Conservation (phyloP, 1,140 invertebrate genomes). For the Pseudomyrmex flavicornis region DNA sequence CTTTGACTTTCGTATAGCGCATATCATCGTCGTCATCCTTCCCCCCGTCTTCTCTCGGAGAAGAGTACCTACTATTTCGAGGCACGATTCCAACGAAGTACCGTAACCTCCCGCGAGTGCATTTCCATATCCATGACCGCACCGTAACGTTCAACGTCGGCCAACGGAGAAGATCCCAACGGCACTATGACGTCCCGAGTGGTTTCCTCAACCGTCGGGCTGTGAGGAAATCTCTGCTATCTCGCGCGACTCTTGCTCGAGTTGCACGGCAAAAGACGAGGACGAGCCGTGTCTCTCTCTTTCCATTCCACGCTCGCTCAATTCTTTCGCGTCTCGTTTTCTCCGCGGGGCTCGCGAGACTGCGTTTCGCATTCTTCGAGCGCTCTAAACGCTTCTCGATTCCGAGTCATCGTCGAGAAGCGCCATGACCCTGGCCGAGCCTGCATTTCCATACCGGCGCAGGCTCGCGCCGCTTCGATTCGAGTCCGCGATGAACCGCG, state of each 20-base stretch:
- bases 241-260: conserved; percentile 12
- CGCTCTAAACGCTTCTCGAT: conserved; percentile 49
- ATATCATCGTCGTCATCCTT: conserved; percentile 9
- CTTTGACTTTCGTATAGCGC: conserved; percentile 2
- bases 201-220: conserved; percentile 44
- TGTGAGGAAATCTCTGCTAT: conserved; percentile 16
- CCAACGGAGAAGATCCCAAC: conserved; percentile 57
- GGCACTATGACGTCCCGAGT: conserved; percentile 52
- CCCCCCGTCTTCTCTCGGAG: neutral
- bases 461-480: conserved; percentile 32
- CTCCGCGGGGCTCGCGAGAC: conserved; percentile 10
- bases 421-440: conserved; percentile 48
- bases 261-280: conserved; percentile 8
- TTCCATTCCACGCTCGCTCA: neutral
- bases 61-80: conserved; percentile 35
- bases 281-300: neutral
- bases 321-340: neutral
- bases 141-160: conserved; percentile 55
- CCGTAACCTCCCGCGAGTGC: conserved; percentile 65
- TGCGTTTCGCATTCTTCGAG: conserved; percentile 57
- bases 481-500: conserved; percentile 53
- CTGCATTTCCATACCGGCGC: conserved; percentile 53
- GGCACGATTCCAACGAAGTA: conserved; percentile 56
- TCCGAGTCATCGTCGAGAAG: conserved; percentile 57
- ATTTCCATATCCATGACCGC: conserved; percentile 58